phyloP scores from a whole-genome alignment of 2,113 vertebrate species.

The Tetraodon nigroviridis region DNA sequence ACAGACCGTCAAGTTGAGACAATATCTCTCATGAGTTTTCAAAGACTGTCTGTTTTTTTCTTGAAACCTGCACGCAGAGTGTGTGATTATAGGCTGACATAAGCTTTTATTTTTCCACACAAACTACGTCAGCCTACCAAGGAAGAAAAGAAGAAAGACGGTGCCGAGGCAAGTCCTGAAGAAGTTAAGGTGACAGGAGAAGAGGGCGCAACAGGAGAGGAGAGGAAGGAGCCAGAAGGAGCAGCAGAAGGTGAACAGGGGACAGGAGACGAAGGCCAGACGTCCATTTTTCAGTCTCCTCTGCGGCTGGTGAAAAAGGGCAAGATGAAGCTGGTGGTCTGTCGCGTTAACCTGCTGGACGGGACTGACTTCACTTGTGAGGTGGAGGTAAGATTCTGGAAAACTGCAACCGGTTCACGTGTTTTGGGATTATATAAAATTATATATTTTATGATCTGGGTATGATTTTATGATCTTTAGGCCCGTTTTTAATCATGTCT shows the following conservation, averaged over 20 bases:
- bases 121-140: constrained; percentile 72
- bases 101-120: neutral
- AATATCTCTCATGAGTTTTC: neutral
- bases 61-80: neutral
- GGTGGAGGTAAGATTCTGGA: constrained; percentile 80
- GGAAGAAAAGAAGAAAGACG: constrained; percentile 74
- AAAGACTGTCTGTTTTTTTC: neutral
- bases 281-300: constrained; percentile 65
- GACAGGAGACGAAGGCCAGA: constrained; percentile 65
- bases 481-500: constrained; percentile 4
- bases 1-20: neutral
- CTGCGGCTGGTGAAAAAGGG: constrained; percentile 82
- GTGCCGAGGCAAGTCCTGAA: constrained; percentile 61
- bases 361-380: constrained; percentile 86
- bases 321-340: constrained; percentile 84
- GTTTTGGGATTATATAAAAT: neutral
- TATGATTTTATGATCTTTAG: too few relatives aligned
- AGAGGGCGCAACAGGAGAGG: constrained; percentile 64
- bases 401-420: neutral
- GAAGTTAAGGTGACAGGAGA: constrained; percentile 61
- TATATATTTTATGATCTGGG: too few relatives aligned
- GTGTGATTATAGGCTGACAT: constrained; percentile 2
- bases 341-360: constrained; percentile 86
- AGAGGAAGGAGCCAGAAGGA: constrained; percentile 75
- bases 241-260: constrained; percentile 66